These are phyloP conservation scores for Strigamia crassipes DNA, from an alignment of 2,888 invertebrate species.

Conservation along the genomic window DNA sequence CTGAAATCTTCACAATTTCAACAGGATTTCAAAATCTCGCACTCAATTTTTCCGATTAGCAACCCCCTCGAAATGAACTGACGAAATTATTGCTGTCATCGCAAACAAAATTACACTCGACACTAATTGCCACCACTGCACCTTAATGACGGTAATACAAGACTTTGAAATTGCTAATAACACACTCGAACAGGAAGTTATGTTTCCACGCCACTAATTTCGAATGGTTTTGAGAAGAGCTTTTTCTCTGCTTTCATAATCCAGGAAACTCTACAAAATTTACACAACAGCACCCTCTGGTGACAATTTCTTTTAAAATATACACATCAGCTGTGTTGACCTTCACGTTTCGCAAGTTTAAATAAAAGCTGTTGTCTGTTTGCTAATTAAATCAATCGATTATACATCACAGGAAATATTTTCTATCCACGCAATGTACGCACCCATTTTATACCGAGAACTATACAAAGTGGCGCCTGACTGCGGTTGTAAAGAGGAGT, in stretches of 20 bases:
- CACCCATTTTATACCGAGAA: not conserved
- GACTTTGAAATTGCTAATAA: constrained; percentile 15
- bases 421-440: not conserved
- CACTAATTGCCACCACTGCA: not conserved
- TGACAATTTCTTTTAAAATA: not conserved
- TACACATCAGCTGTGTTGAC: not conserved
- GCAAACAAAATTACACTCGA: not conserved
- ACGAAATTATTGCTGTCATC: not conserved
- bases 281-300: not conserved
- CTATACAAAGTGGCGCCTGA: not conserved
- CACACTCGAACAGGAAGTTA: not conserved
- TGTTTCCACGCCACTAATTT: constrained; percentile 8
- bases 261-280: not conserved
- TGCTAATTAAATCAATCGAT: not conserved
- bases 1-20: too few relatives aligned
- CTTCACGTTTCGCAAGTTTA: not conserved
- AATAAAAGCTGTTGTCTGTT: not conserved
- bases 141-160: not conserved
- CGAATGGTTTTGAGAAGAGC: not conserved
- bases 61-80: too few relatives aligned
- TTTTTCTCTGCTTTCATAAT: too few relatives aligned
- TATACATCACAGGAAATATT: not conserved
- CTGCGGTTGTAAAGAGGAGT: not conserved
- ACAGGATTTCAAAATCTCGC: too few relatives aligned
- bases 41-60: too few relatives aligned